Evolutionary conservation across 2,888 invertebrate genomes (phyloP).

Genomic region (Euplexia lucipara): DNA sequence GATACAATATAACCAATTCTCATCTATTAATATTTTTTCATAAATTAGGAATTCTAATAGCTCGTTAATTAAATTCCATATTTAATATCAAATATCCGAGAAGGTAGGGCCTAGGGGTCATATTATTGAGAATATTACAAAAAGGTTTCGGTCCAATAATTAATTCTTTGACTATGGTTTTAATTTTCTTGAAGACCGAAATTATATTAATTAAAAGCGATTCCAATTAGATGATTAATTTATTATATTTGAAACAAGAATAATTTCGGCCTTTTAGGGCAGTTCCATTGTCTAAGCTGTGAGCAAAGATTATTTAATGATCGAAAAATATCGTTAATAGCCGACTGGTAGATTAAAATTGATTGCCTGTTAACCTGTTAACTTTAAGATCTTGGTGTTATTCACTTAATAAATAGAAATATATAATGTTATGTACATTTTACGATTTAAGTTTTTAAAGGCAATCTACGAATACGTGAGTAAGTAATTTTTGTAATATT

Average conservation of each 20-base stretch:
- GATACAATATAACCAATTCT: too few relatives aligned
- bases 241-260: background rate
- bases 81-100: slow-evolving; percentile 17
- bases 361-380: too few relatives aligned
- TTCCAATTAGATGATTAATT: slow-evolving; percentile 1
- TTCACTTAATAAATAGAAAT: too few relatives aligned
- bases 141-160: slow-evolving; percentile 26
- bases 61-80: slow-evolving; percentile 33
- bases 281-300: background rate
- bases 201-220: slow-evolving; percentile 1
- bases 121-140: slow-evolving; percentile 24
- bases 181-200: slow-evolving; percentile 28
- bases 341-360: background rate
- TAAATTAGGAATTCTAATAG: slow-evolving; percentile 20
- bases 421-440: too few relatives aligned
- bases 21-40: background rate
- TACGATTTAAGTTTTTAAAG: too few relatives aligned
- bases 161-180: slow-evolving; percentile 31
- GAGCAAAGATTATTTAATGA: background rate
- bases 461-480: too few relatives aligned
- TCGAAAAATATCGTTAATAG: background rate
- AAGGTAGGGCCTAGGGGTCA: slow-evolving; percentile 5
- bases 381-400: too few relatives aligned
- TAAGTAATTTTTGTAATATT: too few relatives aligned
- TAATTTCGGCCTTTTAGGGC: slow-evolving; percentile 1